phyloP scores from a whole-genome alignment of 2,888 invertebrate species.

The Lithophane leautieri region DNA sequence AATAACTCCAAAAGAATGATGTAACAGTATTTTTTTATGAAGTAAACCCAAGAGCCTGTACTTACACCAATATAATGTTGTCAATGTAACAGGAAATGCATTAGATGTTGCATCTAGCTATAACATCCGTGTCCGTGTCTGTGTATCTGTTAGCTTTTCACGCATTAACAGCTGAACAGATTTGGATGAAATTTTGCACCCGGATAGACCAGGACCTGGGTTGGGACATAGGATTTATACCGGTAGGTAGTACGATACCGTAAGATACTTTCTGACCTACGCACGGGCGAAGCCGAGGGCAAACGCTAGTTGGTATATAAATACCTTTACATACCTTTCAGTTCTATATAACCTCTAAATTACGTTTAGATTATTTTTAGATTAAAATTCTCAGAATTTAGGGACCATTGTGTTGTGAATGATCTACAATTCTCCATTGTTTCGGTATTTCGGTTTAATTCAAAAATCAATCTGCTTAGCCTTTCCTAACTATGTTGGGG shows the following conservation, averaged over 20 bases:
- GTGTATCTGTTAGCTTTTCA: not conserved
- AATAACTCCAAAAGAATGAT: not conserved
- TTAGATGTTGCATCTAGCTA: not conserved
- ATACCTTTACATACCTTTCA: not conserved
- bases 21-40: not conserved
- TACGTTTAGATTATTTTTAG: not conserved
- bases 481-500: too few species aligned
- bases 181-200: not conserved
- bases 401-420: constrained; percentile 5
- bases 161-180: too few species aligned
- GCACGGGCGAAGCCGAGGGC: not conserved
- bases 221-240: not conserved
- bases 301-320: not conserved
- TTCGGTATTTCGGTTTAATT: not conserved
- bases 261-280: not conserved
- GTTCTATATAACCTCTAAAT: not conserved
- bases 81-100: not conserved
- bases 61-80: not conserved
- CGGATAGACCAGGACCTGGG: not conserved
- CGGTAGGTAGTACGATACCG: not conserved
- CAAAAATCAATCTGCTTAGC: too few species aligned
- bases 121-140: not conserved
- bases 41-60: not conserved
- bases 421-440: constrained; percentile 28
- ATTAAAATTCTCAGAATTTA: constrained; percentile 19